Conservation (phyloP, 2,797 vertebrate species). For the Lagorchestes hirsutus region DNA sequence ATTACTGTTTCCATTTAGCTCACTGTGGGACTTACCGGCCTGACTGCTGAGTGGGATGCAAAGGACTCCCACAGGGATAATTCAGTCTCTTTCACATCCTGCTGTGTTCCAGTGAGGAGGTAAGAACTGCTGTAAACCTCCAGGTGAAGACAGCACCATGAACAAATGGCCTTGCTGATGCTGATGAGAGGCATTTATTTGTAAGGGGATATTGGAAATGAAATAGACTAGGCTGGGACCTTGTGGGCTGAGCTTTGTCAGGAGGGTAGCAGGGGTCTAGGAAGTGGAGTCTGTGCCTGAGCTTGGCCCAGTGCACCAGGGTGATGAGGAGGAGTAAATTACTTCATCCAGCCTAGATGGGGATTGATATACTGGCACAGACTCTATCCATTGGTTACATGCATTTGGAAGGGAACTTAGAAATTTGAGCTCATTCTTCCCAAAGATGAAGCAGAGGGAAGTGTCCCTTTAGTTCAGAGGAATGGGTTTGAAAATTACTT, state of each 20-base stretch:
- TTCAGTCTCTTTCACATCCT: background rate
- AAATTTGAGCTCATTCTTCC: background rate
- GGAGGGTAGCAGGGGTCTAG: background rate
- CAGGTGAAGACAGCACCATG: background rate
- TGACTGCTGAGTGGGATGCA: background rate
- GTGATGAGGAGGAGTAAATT: background rate
- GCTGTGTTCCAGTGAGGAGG: background rate
- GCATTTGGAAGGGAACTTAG: no score
- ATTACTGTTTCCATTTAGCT: background rate
- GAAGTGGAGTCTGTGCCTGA: background rate
- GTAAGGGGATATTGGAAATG: background rate
- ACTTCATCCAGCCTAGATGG: background rate
- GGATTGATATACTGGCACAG: background rate
- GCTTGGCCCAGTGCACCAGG: background rate
- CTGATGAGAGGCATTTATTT: background rate
- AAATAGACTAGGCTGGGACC: background rate
- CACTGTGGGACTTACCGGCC: background rate
- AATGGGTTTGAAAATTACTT: background rate
- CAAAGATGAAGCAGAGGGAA: background rate
- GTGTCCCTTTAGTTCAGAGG: background rate
- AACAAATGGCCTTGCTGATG: background rate
- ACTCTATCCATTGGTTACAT: background rate
- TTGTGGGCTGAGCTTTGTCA: background rate
- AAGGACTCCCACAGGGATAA: background rate
- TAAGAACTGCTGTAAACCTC: background rate